These are phyloP conservation scores for Tetragonula clypearis DNA, from an alignment of 1,140 invertebrate species.

Conservation along the genomic window DNA sequence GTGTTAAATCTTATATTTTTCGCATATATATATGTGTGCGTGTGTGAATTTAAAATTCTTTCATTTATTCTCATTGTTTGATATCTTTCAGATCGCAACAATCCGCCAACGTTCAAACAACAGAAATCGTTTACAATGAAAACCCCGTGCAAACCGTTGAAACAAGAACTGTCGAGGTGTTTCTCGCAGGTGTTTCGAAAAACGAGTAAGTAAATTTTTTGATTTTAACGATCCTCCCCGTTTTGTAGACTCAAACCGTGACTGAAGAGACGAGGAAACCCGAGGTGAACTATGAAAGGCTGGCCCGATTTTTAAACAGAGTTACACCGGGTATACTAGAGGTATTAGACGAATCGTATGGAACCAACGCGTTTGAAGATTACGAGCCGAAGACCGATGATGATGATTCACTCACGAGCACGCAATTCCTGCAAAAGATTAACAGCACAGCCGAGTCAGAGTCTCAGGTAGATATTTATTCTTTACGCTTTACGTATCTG, in stretches of 20 bases:
- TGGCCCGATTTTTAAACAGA: conserved; percentile 76
- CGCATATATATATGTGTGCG: conserved; percentile 7
- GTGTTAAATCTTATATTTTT: neutral
- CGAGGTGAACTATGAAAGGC: conserved; percentile 74
- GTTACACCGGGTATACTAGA: conserved; percentile 77
- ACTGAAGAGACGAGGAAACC: conserved; percentile 59
- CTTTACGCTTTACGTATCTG: neutral
- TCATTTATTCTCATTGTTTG: conserved; percentile 21
- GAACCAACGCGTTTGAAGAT: conserved; percentile 75
- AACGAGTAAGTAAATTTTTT: neutral
- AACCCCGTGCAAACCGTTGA: conserved; percentile 69
- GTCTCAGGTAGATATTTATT: conserved; percentile 69
- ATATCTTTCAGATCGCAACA: conserved; percentile 61
- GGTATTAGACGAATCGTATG: conserved; percentile 78
- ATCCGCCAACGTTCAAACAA: conserved; percentile 72
- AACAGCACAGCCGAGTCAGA: conserved; percentile 63
- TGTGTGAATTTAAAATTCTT: conserved; percentile 11
- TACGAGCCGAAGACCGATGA: conserved; percentile 68
- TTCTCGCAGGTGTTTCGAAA: conserved; percentile 7
- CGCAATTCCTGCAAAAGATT: conserved; percentile 72
- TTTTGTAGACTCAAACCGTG: conserved; percentile 77
- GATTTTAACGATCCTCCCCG: neutral
- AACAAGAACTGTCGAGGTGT: conserved; percentile 72
- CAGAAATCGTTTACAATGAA: conserved; percentile 66
- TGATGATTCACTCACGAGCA: conserved; percentile 59